Evolutionary conservation across 1,140 invertebrate species (phyloP).

Genomic region (Saxidomus purpurata): DNA sequence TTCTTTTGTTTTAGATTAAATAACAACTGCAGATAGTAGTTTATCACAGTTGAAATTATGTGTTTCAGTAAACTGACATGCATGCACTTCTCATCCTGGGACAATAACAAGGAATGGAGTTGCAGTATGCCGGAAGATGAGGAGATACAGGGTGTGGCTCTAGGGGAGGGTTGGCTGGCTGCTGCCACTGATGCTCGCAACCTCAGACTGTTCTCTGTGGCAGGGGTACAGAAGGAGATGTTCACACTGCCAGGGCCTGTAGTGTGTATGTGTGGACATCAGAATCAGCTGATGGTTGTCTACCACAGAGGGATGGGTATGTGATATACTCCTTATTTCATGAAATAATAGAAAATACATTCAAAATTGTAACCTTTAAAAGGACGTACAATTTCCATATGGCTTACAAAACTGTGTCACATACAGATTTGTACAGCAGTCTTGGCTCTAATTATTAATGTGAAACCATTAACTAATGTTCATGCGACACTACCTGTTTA

Average conservation of each 20-base stretch:
- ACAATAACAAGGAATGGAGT: conserved; percentile 96
- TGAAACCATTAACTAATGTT: no score
- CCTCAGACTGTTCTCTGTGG: conserved; percentile 93
- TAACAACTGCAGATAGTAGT: no score
- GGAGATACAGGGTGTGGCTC: conserved; percentile 89
- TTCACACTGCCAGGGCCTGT: conserved; percentile 91
- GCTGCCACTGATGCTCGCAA: conserved; percentile 91
- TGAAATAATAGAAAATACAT: no score
- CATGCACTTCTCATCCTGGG: conserved; percentile 92
- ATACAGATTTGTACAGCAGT: no score
- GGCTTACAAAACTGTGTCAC: no score
- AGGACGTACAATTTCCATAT: no score
- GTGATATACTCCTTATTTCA: no score
- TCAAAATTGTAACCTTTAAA: no score
- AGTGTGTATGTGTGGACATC: conserved; percentile 90
- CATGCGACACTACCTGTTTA: no score
- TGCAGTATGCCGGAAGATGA: conserved; percentile 92
- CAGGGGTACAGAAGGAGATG: conserved; percentile 94
- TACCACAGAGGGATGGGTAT: conserved; percentile 88
- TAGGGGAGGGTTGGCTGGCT: conserved; percentile 92
- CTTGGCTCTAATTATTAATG: no score
- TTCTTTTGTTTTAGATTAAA: no score
- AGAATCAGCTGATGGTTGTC: conserved; percentile 91
- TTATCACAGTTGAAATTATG: no score
- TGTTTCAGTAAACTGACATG: conserved; percentile 90